These are phyloP conservation scores for Steinernema feltiae DNA, from an alignment of 1,140 invertebrate species.

Conservation along the genomic window DNA sequence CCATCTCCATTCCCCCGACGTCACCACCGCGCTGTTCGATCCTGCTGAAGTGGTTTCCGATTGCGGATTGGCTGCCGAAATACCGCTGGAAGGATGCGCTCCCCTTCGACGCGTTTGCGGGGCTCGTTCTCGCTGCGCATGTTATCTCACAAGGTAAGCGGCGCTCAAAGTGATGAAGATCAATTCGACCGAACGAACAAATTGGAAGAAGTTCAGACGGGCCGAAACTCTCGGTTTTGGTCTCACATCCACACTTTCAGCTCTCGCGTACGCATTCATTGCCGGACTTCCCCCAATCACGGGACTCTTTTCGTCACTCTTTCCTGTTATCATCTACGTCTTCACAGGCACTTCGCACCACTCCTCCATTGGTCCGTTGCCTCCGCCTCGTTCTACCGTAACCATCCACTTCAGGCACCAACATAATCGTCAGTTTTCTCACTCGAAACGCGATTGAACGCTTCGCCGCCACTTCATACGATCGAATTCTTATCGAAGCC, in stretches of 20 bases:
- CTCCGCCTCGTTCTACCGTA: not conserved
- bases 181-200: no score
- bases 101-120: not conserved
- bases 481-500: conserved; percentile 17
- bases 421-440: conserved; percentile 43
- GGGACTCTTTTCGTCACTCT: conserved; percentile 89
- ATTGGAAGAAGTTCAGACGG: not conserved
- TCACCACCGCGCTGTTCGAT: not conserved
- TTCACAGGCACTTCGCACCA: conserved; percentile 84
- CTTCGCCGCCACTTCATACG: not conserved
- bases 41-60: not conserved
- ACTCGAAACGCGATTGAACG: conserved; percentile 36
- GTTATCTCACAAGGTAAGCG: not conserved
- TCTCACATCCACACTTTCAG: conserved; percentile 59
- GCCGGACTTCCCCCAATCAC: conserved; percentile 77
- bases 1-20: not conserved
- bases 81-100: not conserved
- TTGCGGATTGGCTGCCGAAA: not conserved
- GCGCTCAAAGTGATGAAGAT: no score
- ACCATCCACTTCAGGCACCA: conserved; percentile 28
- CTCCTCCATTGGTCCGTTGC: conserved; percentile 73
- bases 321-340: conserved; percentile 80
- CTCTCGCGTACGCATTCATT: conserved; percentile 83
- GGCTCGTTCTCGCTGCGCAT: not conserved
- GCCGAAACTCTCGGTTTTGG: no score